Evolutionary conservation across 2,888 invertebrate genomes (phyloP).

Genomic region (Lepidochrysops patricia): DNA sequence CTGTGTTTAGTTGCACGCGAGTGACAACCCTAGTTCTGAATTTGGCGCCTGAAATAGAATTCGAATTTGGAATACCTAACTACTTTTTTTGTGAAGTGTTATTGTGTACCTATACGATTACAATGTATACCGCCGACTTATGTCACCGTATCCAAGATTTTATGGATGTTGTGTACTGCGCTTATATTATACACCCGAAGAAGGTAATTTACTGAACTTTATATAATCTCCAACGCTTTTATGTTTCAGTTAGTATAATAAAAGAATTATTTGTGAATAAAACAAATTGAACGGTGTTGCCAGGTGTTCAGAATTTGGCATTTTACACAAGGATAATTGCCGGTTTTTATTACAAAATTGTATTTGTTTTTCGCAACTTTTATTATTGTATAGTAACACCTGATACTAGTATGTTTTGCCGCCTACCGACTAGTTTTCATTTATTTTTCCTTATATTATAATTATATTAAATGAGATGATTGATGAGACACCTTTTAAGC

Average conservation of each 20-base stretch:
- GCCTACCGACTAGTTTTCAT: neutral
- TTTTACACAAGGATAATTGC: too few relatives aligned
- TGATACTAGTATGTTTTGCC: neutral
- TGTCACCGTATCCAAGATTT: constrained; percentile 57
- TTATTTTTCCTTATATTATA: neutral
- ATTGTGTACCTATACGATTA: constrained; percentile 23
- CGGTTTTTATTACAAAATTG: too few relatives aligned
- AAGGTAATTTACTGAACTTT: constrained; percentile 23
- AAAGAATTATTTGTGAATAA: too few relatives aligned
- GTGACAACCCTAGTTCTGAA: neutral
- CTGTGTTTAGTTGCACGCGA: neutral
- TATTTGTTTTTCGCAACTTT: neutral
- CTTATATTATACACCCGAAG: constrained; percentile 33
- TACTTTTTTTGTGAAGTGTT: constrained; percentile 16
- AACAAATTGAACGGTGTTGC: neutral
- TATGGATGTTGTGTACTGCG: constrained; percentile 62
- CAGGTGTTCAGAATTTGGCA: too few relatives aligned
- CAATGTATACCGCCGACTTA: constrained; percentile 52
- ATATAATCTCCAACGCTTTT: neutral
- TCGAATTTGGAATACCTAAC: constrained; percentile 15
- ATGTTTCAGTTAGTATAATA: neutral
- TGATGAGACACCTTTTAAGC: too few relatives aligned
- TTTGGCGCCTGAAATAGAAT: neutral
- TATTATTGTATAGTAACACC: neutral
- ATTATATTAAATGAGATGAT: neutral